Percentiles rank a stretch among this genome's conserved stretches.
These are phyloP conservation scores for Tauraco erythrolophus DNA, from an alignment of 2,113 vertebrate species.

Conservation along the genomic window DNA sequence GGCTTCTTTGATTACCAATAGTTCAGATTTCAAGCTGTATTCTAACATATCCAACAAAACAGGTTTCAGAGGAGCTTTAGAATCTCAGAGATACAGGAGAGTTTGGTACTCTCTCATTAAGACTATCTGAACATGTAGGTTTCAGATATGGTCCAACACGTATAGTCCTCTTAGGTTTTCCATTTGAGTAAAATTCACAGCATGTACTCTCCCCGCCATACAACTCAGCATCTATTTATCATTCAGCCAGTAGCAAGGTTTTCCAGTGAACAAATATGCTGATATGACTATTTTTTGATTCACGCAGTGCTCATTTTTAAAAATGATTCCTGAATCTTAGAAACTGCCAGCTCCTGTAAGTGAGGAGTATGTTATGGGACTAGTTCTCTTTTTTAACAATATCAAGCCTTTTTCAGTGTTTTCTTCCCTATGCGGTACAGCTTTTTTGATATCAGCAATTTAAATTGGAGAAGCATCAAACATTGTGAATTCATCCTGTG, in stretches of 20 bases:
- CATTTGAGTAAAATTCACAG: neutral
- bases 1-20: neutral
- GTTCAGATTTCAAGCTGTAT: neutral
- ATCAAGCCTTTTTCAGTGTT: neutral
- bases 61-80: neutral
- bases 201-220: accelerated
- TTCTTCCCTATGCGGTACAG: neutral
- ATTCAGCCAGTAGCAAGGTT: neutral
- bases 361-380: neutral
- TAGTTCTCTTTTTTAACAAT: neutral
- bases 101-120: neutral
- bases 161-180: neutral
- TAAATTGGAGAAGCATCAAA: neutral
- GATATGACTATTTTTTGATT: neutral
- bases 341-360: neutral
- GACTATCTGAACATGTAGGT: neutral
- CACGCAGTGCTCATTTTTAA: neutral
- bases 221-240: neutral
- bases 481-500: neutral
- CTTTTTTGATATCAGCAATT: neutral
- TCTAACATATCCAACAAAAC: neutral
- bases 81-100: neutral
- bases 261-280: neutral
- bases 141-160: neutral
- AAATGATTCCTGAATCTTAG: neutral